Conservation (phyloP, 2,797 vertebrate genomes). For the Enteromius thamalakanensis region DNA sequence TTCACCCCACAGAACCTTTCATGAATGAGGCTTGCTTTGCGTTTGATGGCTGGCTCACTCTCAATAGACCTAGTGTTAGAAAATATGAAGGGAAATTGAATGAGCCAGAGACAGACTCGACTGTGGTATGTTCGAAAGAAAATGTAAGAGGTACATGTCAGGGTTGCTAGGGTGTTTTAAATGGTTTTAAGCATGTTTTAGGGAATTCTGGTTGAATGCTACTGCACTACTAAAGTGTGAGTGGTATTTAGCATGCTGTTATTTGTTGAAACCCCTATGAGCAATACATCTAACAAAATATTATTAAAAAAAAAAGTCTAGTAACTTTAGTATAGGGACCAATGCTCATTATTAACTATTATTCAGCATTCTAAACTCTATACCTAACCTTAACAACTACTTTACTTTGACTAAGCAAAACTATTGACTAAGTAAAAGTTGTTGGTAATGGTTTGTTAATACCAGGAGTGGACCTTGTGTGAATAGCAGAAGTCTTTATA, state of each 20-base stretch:
- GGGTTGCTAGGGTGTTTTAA: neutral
- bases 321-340: neutral
- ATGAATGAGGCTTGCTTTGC: conserved; percentile 75
- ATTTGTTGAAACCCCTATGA: too few relatives aligned
- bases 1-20: conserved; percentile 75
- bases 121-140: neutral
- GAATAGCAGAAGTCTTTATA: neutral
- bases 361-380: neutral
- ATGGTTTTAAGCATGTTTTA: neutral
- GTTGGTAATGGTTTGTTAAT: neutral
- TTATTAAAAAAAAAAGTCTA: too few relatives aligned
- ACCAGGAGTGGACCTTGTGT: neutral
- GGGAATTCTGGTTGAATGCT: neutral
- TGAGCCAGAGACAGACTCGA: neutral
- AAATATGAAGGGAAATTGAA: neutral
- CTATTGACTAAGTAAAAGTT: too few relatives aligned
- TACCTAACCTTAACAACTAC: neutral
- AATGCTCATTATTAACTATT: neutral
- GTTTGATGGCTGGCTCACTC: conserved; percentile 73
- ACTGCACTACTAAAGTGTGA: too few relatives aligned
- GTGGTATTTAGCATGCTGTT: too few relatives aligned
- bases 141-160: neutral
- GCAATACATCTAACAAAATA: too few relatives aligned
- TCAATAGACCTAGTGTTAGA: conserved; percentile 76
- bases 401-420: neutral